These are phyloP conservation scores for Lordiphosa fenestrarum DNA, from an alignment of 2,888 invertebrate species.

Conservation along the genomic window DNA sequence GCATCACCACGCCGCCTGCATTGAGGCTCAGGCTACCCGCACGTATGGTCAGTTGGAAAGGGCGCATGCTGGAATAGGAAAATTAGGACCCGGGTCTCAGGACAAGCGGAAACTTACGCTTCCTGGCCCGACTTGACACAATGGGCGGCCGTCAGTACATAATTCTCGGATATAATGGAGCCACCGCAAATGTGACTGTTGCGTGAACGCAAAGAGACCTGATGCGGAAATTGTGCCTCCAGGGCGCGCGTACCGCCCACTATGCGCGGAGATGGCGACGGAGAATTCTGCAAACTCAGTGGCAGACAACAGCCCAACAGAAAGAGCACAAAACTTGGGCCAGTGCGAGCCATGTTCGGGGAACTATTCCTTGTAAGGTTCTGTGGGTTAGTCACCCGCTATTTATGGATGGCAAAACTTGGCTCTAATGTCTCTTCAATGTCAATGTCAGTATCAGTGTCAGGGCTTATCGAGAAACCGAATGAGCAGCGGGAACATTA, in stretches of 20 bases:
- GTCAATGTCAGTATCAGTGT: no score
- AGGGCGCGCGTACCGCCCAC: constrained; percentile 77
- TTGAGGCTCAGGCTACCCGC: constrained; percentile 62
- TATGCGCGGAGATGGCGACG: constrained; percentile 44
- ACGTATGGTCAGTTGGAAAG: constrained; percentile 48
- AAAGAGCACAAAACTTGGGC: no score
- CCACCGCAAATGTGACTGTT: constrained; percentile 72
- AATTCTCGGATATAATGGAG: constrained; percentile 63
- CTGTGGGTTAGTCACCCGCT: no score
- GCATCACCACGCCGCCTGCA: constrained; percentile 46
- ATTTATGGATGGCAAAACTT: no score
- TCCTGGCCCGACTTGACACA: constrained; percentile 62
- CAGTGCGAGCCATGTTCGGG: no score
- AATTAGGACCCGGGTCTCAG: no score
- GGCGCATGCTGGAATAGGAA: constrained; percentile 39
- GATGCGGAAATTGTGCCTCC: constrained; percentile 77
- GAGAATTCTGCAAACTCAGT: not conserved
- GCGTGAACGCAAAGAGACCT: constrained; percentile 73
- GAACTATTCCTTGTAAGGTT: no score
- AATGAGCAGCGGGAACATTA: no score
- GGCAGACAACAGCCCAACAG: not conserved
- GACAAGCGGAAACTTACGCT: constrained; percentile 41
- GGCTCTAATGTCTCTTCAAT: no score
- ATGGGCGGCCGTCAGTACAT: constrained; percentile 77
- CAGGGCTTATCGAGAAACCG: no score